These are phyloP conservation scores for Athene noctua DNA, from an alignment of 2,113 vertebrate genomes.

Conservation along the genomic window DNA sequence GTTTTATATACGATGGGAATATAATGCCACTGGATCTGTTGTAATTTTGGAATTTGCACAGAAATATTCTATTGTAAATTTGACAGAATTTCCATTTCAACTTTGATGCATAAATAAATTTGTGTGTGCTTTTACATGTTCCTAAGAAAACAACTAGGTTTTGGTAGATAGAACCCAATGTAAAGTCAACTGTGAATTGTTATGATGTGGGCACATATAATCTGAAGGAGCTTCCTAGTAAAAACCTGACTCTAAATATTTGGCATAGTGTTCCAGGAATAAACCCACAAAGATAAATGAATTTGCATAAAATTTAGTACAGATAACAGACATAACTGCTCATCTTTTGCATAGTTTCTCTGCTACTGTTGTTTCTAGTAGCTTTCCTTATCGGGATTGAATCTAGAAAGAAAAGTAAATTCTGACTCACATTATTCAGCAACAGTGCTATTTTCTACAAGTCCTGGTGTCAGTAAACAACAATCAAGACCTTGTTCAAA, in stretches of 20 bases:
- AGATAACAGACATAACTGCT: not conserved
- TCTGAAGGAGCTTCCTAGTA: not conserved
- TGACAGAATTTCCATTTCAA: not conserved
- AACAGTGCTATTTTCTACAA: not conserved
- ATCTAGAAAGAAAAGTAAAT: constrained; percentile 17
- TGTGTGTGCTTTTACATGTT: not conserved
- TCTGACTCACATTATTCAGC: not conserved
- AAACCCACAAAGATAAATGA: not conserved
- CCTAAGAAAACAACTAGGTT: not conserved
- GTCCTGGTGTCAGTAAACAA: not conserved
- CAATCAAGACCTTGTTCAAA: not conserved
- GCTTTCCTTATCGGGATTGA: constrained; percentile 42
- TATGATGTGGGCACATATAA: not conserved
- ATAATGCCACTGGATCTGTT: not conserved
- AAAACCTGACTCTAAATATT: not conserved
- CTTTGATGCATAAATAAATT: not conserved
- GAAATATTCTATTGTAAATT: not conserved
- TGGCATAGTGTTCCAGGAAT: constrained; percentile 5
- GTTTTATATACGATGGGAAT: not conserved
- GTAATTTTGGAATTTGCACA: not conserved
- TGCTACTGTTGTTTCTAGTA: not conserved
- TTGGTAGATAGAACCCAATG: not conserved
- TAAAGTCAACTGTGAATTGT: not conserved
- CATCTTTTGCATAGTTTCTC: constrained; percentile 20
- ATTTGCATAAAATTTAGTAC: constrained; percentile 28